Evolutionary conservation across 2,113 vertebrate genomes (phyloP).

Genomic region (Zingel zingel): DNA sequence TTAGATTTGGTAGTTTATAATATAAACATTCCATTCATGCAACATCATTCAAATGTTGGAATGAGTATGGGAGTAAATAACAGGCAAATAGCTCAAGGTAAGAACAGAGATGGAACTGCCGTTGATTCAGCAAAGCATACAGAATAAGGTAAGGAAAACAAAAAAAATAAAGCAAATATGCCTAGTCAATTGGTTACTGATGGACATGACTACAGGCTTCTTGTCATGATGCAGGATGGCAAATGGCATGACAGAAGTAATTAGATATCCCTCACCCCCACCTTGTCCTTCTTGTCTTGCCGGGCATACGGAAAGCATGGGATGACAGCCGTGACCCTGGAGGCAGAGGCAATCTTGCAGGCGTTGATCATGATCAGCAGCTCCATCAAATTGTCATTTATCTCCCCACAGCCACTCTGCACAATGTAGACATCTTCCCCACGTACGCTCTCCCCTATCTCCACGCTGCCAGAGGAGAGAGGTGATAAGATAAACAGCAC

Average conservation of each 20-base stretch:
- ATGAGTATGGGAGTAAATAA: conserved; percentile 2
- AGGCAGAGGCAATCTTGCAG: conserved; percentile 88
- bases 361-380: conserved; percentile 89
- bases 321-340: conserved; percentile 86
- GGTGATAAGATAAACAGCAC: conserved; percentile 61
- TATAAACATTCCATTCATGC: conserved; percentile 27
- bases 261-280: conserved; percentile 82
- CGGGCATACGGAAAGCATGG: conserved; percentile 88
- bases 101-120: neutral
- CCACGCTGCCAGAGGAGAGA: conserved; percentile 77
- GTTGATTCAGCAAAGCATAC: neutral
- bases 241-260: conserved; percentile 78
- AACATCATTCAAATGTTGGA: neutral
- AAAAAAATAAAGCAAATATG: conserved; percentile 33
- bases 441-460: conserved; percentile 87
- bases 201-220: conserved; percentile 56
- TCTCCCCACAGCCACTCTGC: conserved; percentile 88
- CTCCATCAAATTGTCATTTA: conserved; percentile 89
- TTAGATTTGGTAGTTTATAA: neutral
- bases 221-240: conserved; percentile 66
- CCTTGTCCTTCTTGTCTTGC: conserved; percentile 90
- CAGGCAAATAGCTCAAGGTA: neutral
- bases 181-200: neutral
- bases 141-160: neutral
- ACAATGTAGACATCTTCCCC: conserved; percentile 89